A percentile compares a stretch with the other conserved stretches of the same genome.
phyloP scores from a whole-genome alignment of 2,888 invertebrate species.

The Dicranocentrus wangi region DNA sequence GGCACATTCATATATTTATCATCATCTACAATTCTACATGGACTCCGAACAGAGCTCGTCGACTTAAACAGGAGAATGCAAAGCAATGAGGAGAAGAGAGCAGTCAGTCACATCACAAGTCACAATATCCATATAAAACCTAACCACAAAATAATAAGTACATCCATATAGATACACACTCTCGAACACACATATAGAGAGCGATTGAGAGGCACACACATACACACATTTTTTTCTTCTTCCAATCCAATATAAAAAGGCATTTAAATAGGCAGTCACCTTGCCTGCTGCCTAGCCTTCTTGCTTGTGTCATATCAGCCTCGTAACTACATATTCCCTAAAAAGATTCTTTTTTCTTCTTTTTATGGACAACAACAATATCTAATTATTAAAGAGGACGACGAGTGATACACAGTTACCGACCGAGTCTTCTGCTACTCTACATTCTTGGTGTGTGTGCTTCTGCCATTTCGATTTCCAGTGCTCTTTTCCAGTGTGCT shows the following conservation, averaged over 20 bases:
- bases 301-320: background rate
- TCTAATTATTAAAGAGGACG: background rate
- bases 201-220: background rate
- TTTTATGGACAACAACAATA: slow-evolving; percentile 44
- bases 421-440: too few species aligned
- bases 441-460: too few species aligned
- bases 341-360: slow-evolving; percentile 20
- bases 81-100: background rate
- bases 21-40: too few species aligned
- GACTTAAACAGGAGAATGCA: background rate
- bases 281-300: slow-evolving; percentile 45
- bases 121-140: background rate
- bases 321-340: background rate
- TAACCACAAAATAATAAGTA: background rate
- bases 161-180: background rate
- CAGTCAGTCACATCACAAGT: too few species aligned
- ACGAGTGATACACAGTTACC: background rate
- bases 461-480: too few species aligned
- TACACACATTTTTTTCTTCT: slow-evolving; percentile 15
- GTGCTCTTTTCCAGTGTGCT: too few species aligned
- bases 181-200: background rate
- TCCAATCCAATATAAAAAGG: background rate
- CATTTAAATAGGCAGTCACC: slow-evolving; percentile 37
- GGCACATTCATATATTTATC: too few species aligned
- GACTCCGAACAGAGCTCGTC: background rate